phyloP scores from a whole-genome alignment of 2,888 invertebrate genomes.

The Xanthostigma xanthostigma region DNA sequence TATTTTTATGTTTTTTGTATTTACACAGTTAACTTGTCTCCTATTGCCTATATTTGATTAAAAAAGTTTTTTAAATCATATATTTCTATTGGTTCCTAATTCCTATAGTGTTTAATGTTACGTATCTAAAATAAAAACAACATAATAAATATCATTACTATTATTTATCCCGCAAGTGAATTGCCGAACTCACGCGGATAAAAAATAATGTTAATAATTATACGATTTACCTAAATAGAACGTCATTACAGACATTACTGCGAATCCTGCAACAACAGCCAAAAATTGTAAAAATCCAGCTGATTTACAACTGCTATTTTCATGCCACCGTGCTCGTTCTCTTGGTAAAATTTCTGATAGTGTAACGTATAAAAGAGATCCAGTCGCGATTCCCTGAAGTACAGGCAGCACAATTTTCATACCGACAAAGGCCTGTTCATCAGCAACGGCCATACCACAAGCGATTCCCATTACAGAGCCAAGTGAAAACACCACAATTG shows the following conservation, averaged over 20 bases:
- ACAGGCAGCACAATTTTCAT: conserved; percentile 37
- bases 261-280: conserved; percentile 43
- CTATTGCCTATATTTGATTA: no score
- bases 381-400: conserved; percentile 40
- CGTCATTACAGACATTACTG: conserved; percentile 45
- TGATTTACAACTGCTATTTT: conserved; percentile 29
- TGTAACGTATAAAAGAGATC: conserved; percentile 62
- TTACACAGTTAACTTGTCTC: background rate
- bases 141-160: background rate
- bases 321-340: conserved; percentile 60
- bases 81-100: background rate
- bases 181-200: background rate
- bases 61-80: background rate
- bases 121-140: background rate
- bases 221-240: conserved; percentile 37
- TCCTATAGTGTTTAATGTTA: background rate
- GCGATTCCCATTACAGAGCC: conserved; percentile 55
- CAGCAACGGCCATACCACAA: conserved; percentile 44
- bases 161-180: background rate
- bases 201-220: background rate
- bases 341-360: conserved; percentile 63
- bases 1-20: background rate
- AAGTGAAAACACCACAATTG: conserved; percentile 47
- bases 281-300: conserved; percentile 50
- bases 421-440: conserved; percentile 29